Evolutionary conservation across 2,113 vertebrate species (phyloP).

Genomic region (Podarcis raffonei): DNA sequence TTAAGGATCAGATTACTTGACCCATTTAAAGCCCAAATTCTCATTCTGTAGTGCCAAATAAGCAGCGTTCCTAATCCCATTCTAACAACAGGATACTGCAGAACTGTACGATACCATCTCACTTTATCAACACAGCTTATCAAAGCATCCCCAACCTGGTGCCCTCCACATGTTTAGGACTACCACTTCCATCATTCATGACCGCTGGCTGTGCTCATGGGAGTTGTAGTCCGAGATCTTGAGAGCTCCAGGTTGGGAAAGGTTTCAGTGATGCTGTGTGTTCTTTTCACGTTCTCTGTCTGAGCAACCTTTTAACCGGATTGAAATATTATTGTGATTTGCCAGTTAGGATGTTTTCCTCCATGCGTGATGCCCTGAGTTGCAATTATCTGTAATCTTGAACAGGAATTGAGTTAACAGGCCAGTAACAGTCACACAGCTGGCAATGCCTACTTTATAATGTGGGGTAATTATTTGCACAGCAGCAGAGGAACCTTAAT

Average conservation of each 20-base stretch:
- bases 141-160: neutral
- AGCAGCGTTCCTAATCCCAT: neutral
- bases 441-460: neutral
- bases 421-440: neutral
- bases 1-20: conserved; percentile 34
- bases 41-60: neutral
- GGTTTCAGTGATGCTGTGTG: neutral
- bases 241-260: neutral
- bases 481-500: neutral
- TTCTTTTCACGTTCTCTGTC: neutral
- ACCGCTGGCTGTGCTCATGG: neutral
- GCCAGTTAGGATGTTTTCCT: neutral
- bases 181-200: too few relatives aligned
- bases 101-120: neutral
- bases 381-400: neutral
- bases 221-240: neutral
- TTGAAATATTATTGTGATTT: neutral
- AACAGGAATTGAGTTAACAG: neutral
- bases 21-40: conserved; percentile 39
- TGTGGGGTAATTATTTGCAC: neutral
- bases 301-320: neutral
- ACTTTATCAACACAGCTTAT: neutral
- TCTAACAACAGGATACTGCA: neutral
- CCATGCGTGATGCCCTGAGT: neutral
- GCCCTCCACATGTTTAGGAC: neutral